A percentile compares a stretch with the other conserved stretches of the same genome.
Evolutionary conservation across 1,140 invertebrate species (phyloP).

Genomic region (Heliconius hewitsoni): DNA sequence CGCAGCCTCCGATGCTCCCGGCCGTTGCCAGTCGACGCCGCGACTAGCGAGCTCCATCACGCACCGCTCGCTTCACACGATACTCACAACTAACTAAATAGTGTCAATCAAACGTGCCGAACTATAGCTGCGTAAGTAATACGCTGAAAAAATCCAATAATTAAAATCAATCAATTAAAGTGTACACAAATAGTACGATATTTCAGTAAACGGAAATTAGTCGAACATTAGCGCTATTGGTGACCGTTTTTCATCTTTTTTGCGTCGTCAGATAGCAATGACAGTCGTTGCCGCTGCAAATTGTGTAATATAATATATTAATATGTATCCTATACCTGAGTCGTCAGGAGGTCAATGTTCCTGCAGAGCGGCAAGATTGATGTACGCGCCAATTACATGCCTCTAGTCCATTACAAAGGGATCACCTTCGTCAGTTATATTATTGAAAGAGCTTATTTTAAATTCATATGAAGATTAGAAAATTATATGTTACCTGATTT

Average conservation of each 20-base stretch:
- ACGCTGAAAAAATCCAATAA: not conserved
- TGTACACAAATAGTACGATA: constrained; percentile 44
- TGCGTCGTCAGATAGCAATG: constrained; percentile 54
- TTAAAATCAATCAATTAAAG: constrained; percentile 14
- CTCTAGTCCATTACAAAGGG: constrained; percentile 30
- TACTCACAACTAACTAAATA: constrained; percentile 55
- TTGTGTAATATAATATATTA: constrained; percentile 39
- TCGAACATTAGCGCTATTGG: constrained; percentile 26
- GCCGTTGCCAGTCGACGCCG: constrained; percentile 67
- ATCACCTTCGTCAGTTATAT: constrained; percentile 18
- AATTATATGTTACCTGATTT: not conserved
- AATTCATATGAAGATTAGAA: not conserved
- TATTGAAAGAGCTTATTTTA: constrained; percentile 9
- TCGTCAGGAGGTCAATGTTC: constrained; percentile 62
- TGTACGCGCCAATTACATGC: constrained; percentile 61
- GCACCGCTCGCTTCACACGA: constrained; percentile 48
- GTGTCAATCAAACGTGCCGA: constrained; percentile 66
- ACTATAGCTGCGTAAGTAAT: constrained; percentile 68
- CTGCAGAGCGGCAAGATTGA: constrained; percentile 43
- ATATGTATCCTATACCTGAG: constrained; percentile 56
- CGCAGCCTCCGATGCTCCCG: constrained; percentile 71
- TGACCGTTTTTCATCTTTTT: constrained; percentile 43
- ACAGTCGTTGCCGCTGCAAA: constrained; percentile 47
- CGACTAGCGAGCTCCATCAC: constrained; percentile 60
- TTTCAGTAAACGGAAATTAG: constrained; percentile 53